A percentile compares a stretch with the other conserved stretches of the same genome.
Evolutionary conservation across 2,113 vertebrate genomes (phyloP).

Genomic region (Rhinoderma darwinii): DNA sequence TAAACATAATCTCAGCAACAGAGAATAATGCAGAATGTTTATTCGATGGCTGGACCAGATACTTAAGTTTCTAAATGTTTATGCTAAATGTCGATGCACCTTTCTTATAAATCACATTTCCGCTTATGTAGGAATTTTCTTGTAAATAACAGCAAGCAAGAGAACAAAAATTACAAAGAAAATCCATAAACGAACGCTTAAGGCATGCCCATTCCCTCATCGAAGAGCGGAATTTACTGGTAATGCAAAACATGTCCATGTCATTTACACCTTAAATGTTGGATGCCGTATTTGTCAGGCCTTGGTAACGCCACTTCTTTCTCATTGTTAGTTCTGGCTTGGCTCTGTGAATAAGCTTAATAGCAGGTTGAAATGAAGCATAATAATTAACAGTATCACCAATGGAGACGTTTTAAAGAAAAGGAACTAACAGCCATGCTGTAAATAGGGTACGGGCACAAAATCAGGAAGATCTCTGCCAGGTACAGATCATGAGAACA

Average conservation of each 20-base stretch:
- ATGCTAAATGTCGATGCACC: conserved; percentile 12
- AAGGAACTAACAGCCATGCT: not conserved
- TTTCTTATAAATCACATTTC: conserved; percentile 22
- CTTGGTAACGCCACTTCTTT: not conserved
- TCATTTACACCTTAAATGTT: not conserved
- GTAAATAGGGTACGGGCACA: not conserved
- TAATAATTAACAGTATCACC: not conserved
- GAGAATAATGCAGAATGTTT: not conserved
- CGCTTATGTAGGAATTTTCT: conserved; percentile 14
- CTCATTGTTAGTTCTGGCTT: not conserved
- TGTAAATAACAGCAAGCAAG: not conserved
- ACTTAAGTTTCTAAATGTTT: conserved; percentile 24
- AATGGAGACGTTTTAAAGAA: not conserved
- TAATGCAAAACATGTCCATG: conserved; percentile 14
- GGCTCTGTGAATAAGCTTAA: not conserved
- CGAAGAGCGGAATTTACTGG: not conserved
- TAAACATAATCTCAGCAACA: conserved; percentile 1
- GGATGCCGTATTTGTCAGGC: not conserved
- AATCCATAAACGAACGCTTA: not conserved
- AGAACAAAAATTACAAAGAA: not conserved
- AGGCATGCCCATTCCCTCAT: not conserved
- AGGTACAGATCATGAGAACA: not conserved
- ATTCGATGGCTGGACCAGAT: conserved; percentile 14
- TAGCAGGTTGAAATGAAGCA: not conserved
- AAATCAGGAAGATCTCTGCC: not conserved